These are phyloP conservation scores for Elegia similella DNA, from an alignment of 2,888 invertebrate genomes.

Conservation along the genomic window DNA sequence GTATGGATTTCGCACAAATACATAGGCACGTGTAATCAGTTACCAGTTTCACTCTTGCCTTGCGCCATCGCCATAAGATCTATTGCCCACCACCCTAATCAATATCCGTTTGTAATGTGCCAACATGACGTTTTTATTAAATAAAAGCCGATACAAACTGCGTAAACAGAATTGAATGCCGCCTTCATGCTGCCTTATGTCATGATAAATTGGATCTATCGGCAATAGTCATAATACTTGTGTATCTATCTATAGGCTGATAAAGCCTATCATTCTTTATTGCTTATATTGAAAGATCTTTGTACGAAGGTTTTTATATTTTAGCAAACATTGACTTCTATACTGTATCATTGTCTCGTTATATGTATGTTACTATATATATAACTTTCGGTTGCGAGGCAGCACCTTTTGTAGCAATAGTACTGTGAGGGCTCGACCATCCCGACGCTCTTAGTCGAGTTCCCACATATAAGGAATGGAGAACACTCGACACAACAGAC, in stretches of 20 bases:
- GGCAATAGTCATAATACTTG: background rate
- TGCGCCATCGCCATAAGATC: slow-evolving; percentile 40
- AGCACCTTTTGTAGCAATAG: too few species aligned
- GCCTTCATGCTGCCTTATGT: slow-evolving; percentile 13
- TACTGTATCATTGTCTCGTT: too few species aligned
- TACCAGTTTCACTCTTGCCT: background rate
- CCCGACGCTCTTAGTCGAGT: too few species aligned
- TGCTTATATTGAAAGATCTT: background rate
- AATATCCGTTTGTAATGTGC: slow-evolving; percentile 69
- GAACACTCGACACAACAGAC: too few species aligned
- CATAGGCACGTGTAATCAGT: too few species aligned
- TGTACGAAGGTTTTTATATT: background rate
- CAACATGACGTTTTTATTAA: slow-evolving; percentile 75
- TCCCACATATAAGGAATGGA: too few species aligned
- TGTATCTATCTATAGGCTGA: background rate
- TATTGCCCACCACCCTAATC: slow-evolving; percentile 66
- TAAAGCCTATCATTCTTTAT: background rate
- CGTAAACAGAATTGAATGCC: slow-evolving; percentile 39
- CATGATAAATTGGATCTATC: slow-evolving; percentile 30
- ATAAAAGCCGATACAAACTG: slow-evolving; percentile 53
- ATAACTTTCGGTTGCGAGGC: too few species aligned
- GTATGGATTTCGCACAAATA: too few species aligned
- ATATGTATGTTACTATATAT: too few species aligned
- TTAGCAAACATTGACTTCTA: background rate
- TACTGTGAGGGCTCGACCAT: too few species aligned